Evolutionary conservation across 2,888 invertebrate genomes (phyloP), one percentile per base, ranked within the genome.

Genomic region (Acleris holmiana): DNA sequence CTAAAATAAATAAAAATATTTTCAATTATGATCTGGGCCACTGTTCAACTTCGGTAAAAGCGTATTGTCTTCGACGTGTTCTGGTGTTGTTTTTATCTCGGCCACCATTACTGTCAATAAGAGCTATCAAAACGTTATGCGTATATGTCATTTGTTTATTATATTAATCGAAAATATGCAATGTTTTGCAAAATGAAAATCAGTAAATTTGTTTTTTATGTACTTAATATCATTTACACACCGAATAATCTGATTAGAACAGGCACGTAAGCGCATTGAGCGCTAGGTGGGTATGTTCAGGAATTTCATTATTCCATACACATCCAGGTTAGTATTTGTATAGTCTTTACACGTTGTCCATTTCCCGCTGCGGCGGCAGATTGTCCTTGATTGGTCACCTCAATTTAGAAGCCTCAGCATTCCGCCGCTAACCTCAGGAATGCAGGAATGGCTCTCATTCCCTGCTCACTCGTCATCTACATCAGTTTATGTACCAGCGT

Each of bases 401-500:
- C 79, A 80, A 81, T 80, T 80, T 78, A 69, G 79, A 76, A 72
- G 69, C 69, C 73, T 65, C 71, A 71, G 75, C 84, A 89, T 90
- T 88, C 87, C 89, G 69, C 71, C 72, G 79, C 76, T 79, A 75
- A 79, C 85, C 83, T 78, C 82, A 63, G 77, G 84, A 81, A 84
- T 85, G 78, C 74, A 80, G 74, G 79, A 82, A 89, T 89, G 76
- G 80, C 82, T 84, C 73, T 73, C 86, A 85, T 88, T 85, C 85
- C 80, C 67, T 69, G 71, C 71, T 71, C 72, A 74, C 75, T 68
- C 71, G 68, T 68, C 73, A 71, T 69, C 66, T 64, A 71, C 68
- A 70, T 68, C 53, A 50, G 59, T 66, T 65, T 67, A 61, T 66
- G 46, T 61, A 57, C 68, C 57, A 54, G 19, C 58, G 55, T 66